phyloP scores from a whole-genome alignment of 2,113 vertebrate species.

The Tylochromis polylepis region DNA sequence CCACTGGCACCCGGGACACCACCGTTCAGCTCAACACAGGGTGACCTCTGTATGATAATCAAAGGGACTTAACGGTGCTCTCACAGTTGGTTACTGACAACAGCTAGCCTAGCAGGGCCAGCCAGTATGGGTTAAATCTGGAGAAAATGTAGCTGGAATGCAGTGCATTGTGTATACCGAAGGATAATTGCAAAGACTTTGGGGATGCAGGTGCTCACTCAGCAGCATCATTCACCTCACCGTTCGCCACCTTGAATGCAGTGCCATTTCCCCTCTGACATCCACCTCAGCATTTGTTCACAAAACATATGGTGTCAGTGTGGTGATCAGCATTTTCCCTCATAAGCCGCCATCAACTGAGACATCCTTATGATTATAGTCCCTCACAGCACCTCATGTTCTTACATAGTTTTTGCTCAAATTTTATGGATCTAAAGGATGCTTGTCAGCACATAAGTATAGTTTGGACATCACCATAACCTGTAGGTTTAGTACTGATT shows the following conservation, averaged over 20 bases:
- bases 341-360: conserved; percentile 24
- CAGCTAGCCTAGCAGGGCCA: conserved; percentile 13
- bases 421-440: not conserved
- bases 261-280: conserved; percentile 26
- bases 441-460: not conserved
- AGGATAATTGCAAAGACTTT: conserved; percentile 50
- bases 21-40: conserved; percentile 12
- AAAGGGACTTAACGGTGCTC: conserved; percentile 48
- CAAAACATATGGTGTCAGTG: conserved; percentile 49
- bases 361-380: conserved; percentile 34
- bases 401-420: not conserved
- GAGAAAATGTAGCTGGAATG: not conserved
- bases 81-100: conserved; percentile 45
- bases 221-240: conserved; percentile 38
- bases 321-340: conserved; percentile 40
- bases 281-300: conserved; percentile 18
- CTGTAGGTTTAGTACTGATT: not conserved
- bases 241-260: conserved; percentile 23
- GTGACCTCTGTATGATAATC: conserved; percentile 54
- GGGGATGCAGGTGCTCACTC: conserved; percentile 40
- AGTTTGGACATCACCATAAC: not conserved
- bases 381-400: conserved; percentile 15
- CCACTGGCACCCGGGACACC: conserved; percentile 18
- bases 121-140: conserved; percentile 22
- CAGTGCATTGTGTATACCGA: not conserved